Percentiles rank a stretch among this genome's conserved stretches.
Evolutionary conservation across 2,888 invertebrate species (phyloP).

Genomic region (Chymomyza fuscimana): DNA sequence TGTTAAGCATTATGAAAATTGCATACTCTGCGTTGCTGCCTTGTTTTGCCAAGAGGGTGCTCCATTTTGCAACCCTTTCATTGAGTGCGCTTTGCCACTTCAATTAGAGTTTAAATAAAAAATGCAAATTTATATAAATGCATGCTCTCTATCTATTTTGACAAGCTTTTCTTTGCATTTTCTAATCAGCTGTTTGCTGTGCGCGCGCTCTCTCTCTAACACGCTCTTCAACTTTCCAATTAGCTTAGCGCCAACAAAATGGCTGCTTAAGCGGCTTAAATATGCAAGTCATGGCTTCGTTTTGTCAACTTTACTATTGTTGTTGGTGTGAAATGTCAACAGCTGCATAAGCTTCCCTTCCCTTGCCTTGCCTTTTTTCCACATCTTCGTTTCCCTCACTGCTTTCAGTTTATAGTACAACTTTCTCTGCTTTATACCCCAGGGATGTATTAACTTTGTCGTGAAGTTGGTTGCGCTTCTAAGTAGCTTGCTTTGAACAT

Average conservation of each 20-base stretch:
- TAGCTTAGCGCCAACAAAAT: slow-evolving; percentile 26
- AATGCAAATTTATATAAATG: slow-evolving; percentile 49
- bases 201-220: too few species aligned
- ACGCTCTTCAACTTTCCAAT: slow-evolving; percentile 9
- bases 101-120: slow-evolving; percentile 62
- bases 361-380: neutral
- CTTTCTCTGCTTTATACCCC: neutral
- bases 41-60: slow-evolving; percentile 47
- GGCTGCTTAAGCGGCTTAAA: slow-evolving; percentile 36
- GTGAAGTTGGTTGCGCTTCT: slow-evolving; percentile 3
- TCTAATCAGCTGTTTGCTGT: neutral
- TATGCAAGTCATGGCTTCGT: slow-evolving; percentile 7
- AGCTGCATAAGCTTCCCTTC: slow-evolving; percentile 1
- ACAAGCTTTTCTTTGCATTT: slow-evolving; percentile 1
- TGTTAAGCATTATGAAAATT: slow-evolving; percentile 68
- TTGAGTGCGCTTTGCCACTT: slow-evolving; percentile 49
- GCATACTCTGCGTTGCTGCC: slow-evolving; percentile 48
- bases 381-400: neutral
- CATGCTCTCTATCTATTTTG: neutral
- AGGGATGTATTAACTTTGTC: slow-evolving; percentile 1
- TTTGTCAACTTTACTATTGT: slow-evolving; percentile 3
- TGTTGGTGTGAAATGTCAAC: slow-evolving; percentile 11
- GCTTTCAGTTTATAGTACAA: neutral
- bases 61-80: slow-evolving; percentile 9
- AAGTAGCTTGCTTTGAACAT: neutral